Evolutionary conservation across 1,140 invertebrate genomes (phyloP), one percentile per base, ranked within the genome.

Genomic region (Formica exsecta): DNA sequence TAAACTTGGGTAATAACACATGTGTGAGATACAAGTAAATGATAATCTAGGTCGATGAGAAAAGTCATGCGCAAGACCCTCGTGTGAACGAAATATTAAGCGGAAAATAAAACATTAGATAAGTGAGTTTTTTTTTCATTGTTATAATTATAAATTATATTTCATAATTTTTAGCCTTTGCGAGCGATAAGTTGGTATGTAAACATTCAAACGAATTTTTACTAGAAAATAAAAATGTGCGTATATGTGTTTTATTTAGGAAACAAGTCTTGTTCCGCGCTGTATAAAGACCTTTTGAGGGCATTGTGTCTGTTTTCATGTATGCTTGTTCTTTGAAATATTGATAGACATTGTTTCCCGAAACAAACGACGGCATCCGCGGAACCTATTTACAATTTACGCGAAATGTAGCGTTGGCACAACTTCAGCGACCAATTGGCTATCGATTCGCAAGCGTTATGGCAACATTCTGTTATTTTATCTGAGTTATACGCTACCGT

Each of bases 301-400:
- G 22, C 54, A 32, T 29, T 44, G 38, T 83, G 36, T 41, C 8
- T 1, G 22, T 19, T 9, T 41, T n/a, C 66, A 25, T 16, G 32
- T 11, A 1, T 51, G 16, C 62, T 19, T 79, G 68, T 11, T 74
- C 79, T 83, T 62, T 83, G 68, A 74, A 74, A 29, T 74, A 74
- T 83, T 61, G 79, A 44, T 61, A 54, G 38, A 83, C 54, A 83
- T 83, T 83, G 79, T 74, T 51, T 83, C 68, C n/a, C 68, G 54
- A 83, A 83, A 73, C 79, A 73, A 83, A 83, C 54, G 79, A 48
- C n/a, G 68, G 54, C 79, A 54, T 81, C 73, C 79, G 51, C 38
- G 4, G 54, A 83, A 74, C 38, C 79, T 83, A 83, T 83, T 83
- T 85, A 77, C 81, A 66, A 77, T 85, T 85, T 85, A 77, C 73